phyloP scores from a whole-genome alignment of 2,113 vertebrate species.

The Neolamprologus modestus region DNA sequence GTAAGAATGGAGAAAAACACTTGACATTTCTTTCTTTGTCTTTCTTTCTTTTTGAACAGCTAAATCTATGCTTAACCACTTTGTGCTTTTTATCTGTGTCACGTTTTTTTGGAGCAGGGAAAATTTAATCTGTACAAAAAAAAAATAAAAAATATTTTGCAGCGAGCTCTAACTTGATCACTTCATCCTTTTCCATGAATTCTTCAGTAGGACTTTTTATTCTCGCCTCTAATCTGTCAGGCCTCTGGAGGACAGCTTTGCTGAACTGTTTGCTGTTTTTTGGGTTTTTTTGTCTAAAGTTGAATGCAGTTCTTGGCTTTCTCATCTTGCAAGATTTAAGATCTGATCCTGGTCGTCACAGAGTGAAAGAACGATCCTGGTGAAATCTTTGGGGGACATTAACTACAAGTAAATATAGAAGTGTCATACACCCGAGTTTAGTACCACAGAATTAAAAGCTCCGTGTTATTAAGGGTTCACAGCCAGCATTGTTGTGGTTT shows the following conservation, averaged over 20 bases:
- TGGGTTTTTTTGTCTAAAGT: not conserved
- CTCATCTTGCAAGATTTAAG: not conserved
- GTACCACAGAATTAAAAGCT: not conserved
- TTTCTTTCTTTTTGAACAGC: not conserved
- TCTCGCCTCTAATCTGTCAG: not conserved
- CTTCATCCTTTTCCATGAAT: not conserved
- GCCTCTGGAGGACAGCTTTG: not conserved
- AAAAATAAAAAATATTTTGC: fast-evolving
- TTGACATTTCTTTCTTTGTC: not conserved
- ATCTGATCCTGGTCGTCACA: not conserved
- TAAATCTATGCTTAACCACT: not conserved
- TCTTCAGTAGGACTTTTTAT: not conserved
- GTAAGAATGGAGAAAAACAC: not conserved
- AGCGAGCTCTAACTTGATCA: not conserved
- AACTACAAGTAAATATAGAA: fast-evolving
- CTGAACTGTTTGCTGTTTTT: not conserved
- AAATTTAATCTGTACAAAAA: not conserved
- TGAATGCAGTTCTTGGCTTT: not conserved
- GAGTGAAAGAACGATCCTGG: not conserved
- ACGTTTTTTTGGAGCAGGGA: fast-evolving
- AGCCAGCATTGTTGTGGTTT: not conserved
- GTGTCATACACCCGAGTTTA: fast-evolving
- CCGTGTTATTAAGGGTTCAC: not conserved
- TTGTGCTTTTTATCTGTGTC: not conserved
- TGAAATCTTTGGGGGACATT: not conserved